A percentile compares a stretch with the other conserved stretches of the same genome.
phyloP scores from a whole-genome alignment of 2,888 invertebrate genomes.

The Raillietiella orientalis region DNA sequence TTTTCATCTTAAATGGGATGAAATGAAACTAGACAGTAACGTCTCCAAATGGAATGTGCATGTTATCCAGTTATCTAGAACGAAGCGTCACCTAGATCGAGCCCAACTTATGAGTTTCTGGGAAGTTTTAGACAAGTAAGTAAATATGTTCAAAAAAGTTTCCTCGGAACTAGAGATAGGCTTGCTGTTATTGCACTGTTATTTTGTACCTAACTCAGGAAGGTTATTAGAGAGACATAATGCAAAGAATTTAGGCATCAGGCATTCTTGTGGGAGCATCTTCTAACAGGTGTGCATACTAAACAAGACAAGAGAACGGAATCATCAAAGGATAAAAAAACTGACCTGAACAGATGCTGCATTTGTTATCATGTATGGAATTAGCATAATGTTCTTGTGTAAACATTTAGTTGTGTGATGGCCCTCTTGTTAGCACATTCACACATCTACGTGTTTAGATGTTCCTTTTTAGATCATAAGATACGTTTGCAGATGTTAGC shows the following conservation, averaged over 20 bases:
- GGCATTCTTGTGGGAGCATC: not conserved
- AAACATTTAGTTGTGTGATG: no score
- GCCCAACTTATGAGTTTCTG: conserved; percentile 85
- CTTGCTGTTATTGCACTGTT: not conserved
- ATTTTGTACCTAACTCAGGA: conserved; percentile 1
- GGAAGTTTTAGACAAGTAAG: conserved; percentile 79
- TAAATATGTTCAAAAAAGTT: no score
- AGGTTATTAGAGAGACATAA: no score
- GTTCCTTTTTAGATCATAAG: no score
- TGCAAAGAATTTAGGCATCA: no score
- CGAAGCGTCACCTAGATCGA: conserved; percentile 82
- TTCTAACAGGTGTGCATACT: not conserved
- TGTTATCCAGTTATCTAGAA: conserved; percentile 59
- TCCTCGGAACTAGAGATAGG: no score
- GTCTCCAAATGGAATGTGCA: conserved; percentile 91
- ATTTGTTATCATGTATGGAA: no score
- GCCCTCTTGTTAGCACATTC: no score
- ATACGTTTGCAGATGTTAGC: not conserved
- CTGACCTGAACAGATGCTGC: no score
- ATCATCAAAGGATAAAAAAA: no score
- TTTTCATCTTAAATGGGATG: conserved; percentile 86
- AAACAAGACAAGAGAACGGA: no score
- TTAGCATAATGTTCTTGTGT: no score
- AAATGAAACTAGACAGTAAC: conserved; percentile 74
- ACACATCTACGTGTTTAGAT: conserved; percentile 5